A percentile compares a stretch with the other conserved stretches of the same genome.
Conservation (phyloP, 2,797 vertebrate genomes). For the Coregonus sp. region DNA sequence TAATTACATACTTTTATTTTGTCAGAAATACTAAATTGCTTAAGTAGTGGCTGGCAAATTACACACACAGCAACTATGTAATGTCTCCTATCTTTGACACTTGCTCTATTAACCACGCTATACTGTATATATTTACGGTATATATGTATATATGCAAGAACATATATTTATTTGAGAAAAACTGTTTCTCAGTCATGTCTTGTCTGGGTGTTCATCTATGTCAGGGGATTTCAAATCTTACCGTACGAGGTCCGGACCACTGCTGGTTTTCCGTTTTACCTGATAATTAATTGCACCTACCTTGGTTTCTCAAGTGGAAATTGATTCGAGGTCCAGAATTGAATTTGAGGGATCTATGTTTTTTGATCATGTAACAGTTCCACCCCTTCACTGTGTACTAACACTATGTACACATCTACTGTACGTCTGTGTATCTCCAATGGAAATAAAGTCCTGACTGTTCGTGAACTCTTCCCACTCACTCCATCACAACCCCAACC, state of each 20-base stretch:
- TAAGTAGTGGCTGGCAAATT: conserved; percentile 58
- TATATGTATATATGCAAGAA: conserved; percentile 50
- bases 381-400: background rate
- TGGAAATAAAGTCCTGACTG: conserved; percentile 13
- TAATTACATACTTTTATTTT: conserved; percentile 70
- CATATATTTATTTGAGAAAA: conserved; percentile 41
- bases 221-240: too few species aligned
- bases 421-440: background rate
- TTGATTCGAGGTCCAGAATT: too few species aligned
- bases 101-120: conserved; percentile 62
- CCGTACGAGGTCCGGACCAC: too few species aligned
- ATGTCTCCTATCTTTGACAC: conserved; percentile 46
- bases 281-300: too few species aligned
- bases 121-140: conserved; percentile 57
- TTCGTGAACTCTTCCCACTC: conserved; percentile 20
- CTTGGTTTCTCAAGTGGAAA: too few species aligned
- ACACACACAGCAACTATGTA: conserved; percentile 40
- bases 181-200: background rate
- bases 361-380: background rate
- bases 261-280: too few species aligned
- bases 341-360: background rate
- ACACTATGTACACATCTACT: background rate
- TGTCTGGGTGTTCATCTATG: background rate
- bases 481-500: conserved; percentile 42
- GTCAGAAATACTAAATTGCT: conserved; percentile 58